Evolutionary conservation across 2,888 invertebrate species (phyloP).

Genomic region (Boloria selene): DNA sequence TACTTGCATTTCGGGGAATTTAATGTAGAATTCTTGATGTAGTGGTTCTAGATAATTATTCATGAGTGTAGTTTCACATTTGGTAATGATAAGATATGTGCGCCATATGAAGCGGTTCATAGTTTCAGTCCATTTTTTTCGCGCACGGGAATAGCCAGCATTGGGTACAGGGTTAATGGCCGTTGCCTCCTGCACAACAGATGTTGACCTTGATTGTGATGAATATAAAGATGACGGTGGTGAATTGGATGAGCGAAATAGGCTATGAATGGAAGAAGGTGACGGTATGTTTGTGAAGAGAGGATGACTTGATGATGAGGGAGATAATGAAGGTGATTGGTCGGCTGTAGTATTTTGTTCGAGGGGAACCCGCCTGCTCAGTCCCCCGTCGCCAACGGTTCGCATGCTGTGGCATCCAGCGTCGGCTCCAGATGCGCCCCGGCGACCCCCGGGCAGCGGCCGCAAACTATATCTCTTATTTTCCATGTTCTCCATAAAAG

Average conservation of each 20-base stretch:
- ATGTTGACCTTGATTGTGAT: background rate
- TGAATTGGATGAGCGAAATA: background rate
- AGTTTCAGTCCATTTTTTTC: constrained; percentile 24
- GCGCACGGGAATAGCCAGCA: constrained; percentile 2
- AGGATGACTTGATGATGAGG: background rate
- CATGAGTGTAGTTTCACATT: constrained; percentile 19
- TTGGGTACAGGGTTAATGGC: constrained; percentile 15
- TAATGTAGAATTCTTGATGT: constrained; percentile 29
- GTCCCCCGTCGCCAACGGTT: background rate
- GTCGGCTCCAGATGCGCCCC: background rate
- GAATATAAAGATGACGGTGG: background rate
- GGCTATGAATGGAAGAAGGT: background rate
- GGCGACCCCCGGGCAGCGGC: background rate
- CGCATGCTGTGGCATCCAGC: background rate
- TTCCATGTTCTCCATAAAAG: constrained; percentile 1
- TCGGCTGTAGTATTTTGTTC: background rate
- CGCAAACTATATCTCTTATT: background rate
- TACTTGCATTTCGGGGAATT: constrained; percentile 37
- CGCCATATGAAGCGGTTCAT: constrained; percentile 30
- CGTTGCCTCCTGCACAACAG: constrained; percentile 23
- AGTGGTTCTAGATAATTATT: constrained; percentile 29
- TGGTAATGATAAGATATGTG: constrained; percentile 24
- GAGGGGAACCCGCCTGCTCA: background rate
- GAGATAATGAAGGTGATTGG: background rate
- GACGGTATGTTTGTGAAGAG: background rate